Base-by-base conservation (phyloP, 1,140 invertebrate species). In the Sinonovacula constricta region DNA sequence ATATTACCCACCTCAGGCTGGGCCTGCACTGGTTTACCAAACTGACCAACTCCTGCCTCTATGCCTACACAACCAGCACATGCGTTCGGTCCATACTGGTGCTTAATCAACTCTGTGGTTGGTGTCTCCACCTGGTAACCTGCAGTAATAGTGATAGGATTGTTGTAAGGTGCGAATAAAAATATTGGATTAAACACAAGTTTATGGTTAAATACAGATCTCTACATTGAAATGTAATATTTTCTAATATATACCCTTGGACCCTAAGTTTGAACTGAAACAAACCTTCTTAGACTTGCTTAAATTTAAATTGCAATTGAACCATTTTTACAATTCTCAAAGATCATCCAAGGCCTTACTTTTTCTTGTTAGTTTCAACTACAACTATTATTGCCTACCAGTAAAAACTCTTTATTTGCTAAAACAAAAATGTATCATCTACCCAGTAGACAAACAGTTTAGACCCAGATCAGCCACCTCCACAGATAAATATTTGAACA, bases 71-170 rank as follows among this genome's bases (percentile, higher is more conserved):
- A 83, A 12, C 81, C 82, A 34, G 81, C 84, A 70, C 82, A 85
- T 14, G 74, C 80, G 28, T 85, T 77, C 0, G 65, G 59, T 15
- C 83, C 84, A 63, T 80, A 83, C 14, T 69, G 33, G n/a, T 74
- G 60, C 68, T 67, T 67, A 3, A 80, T 72, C 24, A 30, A 30
- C 2, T 74, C 62, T 65, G 84, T 87, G 18, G 76, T 83, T 1
- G 86, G 81, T 10, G 84, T 80, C 30, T 85, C 81, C 18, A 83
- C 65, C 31, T 75, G 30, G 33, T 70, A 87, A 2, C 86, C 86
- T 24, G 68, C 72, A 36, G 84, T 83, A 30, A 66, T 24, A 24
- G 80, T 63, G 39, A 84, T 26, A 22, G 22, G n/a, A 33, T 82
- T 70, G 14, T 59, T 56, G 14, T 82, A 77, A 34, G 57, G 67